A percentile compares a stretch with the other conserved stretches of the same genome.
Conservation (phyloP, 2,113 vertebrate genomes). For the Hyla sarda region DNA sequence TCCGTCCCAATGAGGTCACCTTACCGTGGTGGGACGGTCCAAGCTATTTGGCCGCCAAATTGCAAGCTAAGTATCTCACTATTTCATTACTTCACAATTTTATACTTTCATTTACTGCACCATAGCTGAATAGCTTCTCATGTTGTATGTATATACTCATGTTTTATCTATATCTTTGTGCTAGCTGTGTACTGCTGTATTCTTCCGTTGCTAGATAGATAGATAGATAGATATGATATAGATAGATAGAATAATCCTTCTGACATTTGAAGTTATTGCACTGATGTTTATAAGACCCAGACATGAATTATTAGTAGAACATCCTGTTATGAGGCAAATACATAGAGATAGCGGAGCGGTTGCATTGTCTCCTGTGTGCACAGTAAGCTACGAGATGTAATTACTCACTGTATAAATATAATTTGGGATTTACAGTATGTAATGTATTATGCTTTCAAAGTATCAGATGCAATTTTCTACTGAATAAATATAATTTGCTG, state of each 20-base stretch:
- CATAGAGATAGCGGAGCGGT: not conserved
- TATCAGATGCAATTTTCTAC: slow-evolving; percentile 17
- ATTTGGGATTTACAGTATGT: slow-evolving; percentile 33
- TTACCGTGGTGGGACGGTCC: too few species aligned
- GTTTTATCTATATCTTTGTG: too few species aligned
- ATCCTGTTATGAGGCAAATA: slow-evolving; percentile 22
- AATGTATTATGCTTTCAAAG: slow-evolving; percentile 41
- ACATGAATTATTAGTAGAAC: not conserved
- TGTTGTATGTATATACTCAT: too few species aligned
- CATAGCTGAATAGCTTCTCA: too few species aligned
- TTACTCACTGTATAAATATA: slow-evolving; percentile 46
- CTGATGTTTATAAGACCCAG: not conserved
- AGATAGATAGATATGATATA: slow-evolving; percentile 9
- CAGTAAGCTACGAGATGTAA: slow-evolving; percentile 12
- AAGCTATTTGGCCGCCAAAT: too few species aligned
- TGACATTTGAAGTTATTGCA: not conserved
- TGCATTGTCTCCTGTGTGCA: slow-evolving; percentile 27
- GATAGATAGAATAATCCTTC: slow-evolving; percentile 16
- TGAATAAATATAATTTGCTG: slow-evolving; percentile 43
- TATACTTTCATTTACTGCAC: too few species aligned
- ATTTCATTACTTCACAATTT: too few species aligned
- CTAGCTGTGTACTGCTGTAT: too few species aligned
- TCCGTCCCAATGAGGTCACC: too few species aligned
- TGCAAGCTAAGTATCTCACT: too few species aligned
- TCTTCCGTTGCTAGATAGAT: slow-evolving; percentile 5